These are phyloP conservation scores for Phocoena phocoena DNA, from an alignment of 2,113 vertebrate species.

Conservation along the genomic window DNA sequence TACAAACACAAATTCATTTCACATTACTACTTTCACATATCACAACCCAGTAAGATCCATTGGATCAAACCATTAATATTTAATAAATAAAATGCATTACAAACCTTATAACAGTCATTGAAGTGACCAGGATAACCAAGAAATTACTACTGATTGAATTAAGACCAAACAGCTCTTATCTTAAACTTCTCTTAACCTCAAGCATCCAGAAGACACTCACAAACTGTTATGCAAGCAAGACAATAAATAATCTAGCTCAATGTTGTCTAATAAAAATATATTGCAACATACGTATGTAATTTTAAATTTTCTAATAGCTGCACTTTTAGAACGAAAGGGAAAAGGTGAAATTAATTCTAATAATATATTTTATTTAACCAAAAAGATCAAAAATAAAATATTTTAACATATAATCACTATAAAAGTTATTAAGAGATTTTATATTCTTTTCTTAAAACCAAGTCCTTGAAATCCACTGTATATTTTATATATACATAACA, in stretches of 20 bases:
- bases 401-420: not conserved
- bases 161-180: not conserved
- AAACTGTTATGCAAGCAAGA: not conserved
- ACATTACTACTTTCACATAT: not conserved
- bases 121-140: not conserved
- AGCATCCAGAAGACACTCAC: not conserved
- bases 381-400: not conserved
- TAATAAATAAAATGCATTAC: constrained; percentile 32
- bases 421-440: not conserved
- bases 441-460: not conserved
- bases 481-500: not conserved
- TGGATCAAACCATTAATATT: constrained; percentile 24
- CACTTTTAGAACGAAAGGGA: not conserved
- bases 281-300: not conserved
- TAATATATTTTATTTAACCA: not conserved
- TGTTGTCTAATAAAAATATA: not conserved
- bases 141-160: not conserved
- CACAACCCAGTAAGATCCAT: not conserved
- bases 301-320: not conserved
- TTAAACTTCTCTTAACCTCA: not conserved
- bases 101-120: not conserved
- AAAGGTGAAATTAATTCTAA: not conserved
- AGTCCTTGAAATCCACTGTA: not conserved
- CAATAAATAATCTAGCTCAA: not conserved
- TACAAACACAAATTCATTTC: constrained; percentile 43